Evolutionary conservation across 2,113 vertebrate genomes (phyloP), one percentile per base, ranked within the genome.

Genomic region (Edolisoma coerulescens): DNA sequence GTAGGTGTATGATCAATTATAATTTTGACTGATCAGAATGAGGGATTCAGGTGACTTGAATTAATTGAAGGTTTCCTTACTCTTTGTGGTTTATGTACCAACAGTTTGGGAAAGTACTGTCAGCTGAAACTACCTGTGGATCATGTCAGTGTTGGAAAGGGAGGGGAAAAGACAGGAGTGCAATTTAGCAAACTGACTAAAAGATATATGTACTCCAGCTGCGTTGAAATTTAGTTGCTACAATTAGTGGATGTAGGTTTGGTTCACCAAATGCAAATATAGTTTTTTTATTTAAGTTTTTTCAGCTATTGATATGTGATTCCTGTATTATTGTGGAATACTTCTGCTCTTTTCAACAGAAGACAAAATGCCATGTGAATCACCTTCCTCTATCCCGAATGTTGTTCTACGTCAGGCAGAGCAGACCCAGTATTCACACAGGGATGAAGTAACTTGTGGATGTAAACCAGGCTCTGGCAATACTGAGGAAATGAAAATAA

Each of bases 341-440:
- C 5, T 90, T 95, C 32, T 95, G 30, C 65, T 93, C 24, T 93
- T 89, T 89, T 78, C 63, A 68, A 87, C 93, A 97, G 96, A 90
- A 70, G 75, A 95, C 65, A 67, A 23, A 91, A 84, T 10, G 60
- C 57, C 87, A 1, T 97, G 97, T 90, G 41, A 27, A n/a, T 70
- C 67, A 17, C 96, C 93, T 42, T 91, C 78, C 22, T 52, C 39
- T 65, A 94, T 96, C 79, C 82, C 78, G 0, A 94, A 94, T 22
- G 47, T 95, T 49, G 47, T 26, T 68, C 11, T 76, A 27, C 17
- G 0, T 63, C 61, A 63, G 68, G 13, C n/a, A 80, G 39, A 89
- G 12, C 56, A 56, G 73, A 7, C 3, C 1, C 59, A 78, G 54
- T 97, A 91, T 86, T 78, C 4, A 1, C 97, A 96, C 14, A 93